Evolutionary conservation across 2,797 vertebrate species (phyloP).

Genomic region (Sebastes hopkinsi): DNA sequence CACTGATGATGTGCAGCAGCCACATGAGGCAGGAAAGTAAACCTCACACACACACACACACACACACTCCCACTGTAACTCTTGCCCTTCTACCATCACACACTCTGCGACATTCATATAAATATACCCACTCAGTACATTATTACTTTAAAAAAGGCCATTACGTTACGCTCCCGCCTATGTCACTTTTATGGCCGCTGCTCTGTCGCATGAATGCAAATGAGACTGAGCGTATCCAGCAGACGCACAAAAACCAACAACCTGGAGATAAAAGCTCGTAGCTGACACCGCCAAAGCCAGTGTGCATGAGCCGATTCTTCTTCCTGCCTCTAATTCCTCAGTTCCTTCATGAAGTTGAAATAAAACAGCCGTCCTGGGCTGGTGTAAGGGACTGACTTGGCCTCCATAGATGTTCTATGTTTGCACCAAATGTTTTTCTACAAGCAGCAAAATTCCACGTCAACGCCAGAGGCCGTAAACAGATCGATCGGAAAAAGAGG

Average conservation of each 20-base stretch:
- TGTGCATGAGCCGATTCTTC: not conserved
- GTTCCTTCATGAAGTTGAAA: constrained; percentile 17
- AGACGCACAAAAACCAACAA: constrained; percentile 18
- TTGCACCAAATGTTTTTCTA: constrained; percentile 21
- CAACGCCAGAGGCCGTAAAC: not conserved
- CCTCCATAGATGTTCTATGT: not conserved
- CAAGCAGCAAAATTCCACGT: constrained; percentile 24
- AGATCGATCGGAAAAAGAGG: not conserved
- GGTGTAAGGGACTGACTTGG: not conserved
- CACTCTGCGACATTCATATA: constrained; percentile 48
- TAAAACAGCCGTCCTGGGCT: not conserved
- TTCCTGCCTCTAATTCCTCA: constrained; percentile 21
- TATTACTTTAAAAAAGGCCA: constrained; percentile 56
- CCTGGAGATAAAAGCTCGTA: constrained; percentile 19
- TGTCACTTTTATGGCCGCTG: constrained; percentile 53
- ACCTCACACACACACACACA: not conserved
- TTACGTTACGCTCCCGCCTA: constrained; percentile 18
- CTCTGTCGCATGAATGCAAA: constrained; percentile 47
- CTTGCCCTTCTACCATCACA: constrained; percentile 39
- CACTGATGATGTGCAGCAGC: constrained; percentile 59
- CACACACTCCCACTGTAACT: constrained; percentile 7
- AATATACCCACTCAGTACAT: constrained; percentile 53
- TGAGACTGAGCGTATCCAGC: constrained; percentile 16
- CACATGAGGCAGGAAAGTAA: constrained; percentile 35
- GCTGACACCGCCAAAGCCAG: not conserved